Conservation (phyloP, 2,113 vertebrate species). For the Pagrus major region DNA sequence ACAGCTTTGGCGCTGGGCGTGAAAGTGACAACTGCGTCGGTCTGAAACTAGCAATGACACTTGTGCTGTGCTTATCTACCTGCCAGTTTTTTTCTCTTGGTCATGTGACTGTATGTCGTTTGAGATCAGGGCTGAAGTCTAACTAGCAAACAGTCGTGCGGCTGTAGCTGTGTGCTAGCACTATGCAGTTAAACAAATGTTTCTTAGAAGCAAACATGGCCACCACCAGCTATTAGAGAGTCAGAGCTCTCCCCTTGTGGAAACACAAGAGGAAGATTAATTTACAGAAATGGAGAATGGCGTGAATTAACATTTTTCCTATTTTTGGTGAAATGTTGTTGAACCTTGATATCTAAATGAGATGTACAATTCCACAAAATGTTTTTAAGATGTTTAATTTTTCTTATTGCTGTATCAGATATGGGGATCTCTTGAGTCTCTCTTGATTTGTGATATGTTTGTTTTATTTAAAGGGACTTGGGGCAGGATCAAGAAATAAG, state of each 20-base stretch:
- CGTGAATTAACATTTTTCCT: conserved; percentile 10
- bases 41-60: no score
- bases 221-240: conserved; percentile 39
- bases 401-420: not conserved
- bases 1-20: no score
- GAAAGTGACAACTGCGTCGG: no score
- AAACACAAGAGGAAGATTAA: conserved; percentile 8
- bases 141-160: conserved; percentile 42
- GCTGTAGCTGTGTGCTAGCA: conserved; percentile 19
- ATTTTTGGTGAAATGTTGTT: conserved; percentile 2
- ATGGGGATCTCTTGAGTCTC: not conserved
- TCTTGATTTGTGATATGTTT: not conserved
- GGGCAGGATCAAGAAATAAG: no score
- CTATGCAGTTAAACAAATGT: conserved; percentile 52
- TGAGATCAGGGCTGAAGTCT: conserved; percentile 37
- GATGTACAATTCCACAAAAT: conserved; percentile 5
- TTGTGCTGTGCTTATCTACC: no score
- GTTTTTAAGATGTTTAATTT: not conserved
- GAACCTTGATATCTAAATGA: not conserved
- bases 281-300: conserved; percentile 17
- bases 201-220: conserved; percentile 52
- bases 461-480: not conserved
- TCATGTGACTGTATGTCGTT: conserved; percentile 28
- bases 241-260: not conserved
- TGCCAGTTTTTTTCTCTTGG: conserved; percentile 34